Percentiles rank a stretch among this genome's conserved stretches.
phyloP scores from a whole-genome alignment of 2,888 invertebrate species.

The Criorhina ranunculi region DNA sequence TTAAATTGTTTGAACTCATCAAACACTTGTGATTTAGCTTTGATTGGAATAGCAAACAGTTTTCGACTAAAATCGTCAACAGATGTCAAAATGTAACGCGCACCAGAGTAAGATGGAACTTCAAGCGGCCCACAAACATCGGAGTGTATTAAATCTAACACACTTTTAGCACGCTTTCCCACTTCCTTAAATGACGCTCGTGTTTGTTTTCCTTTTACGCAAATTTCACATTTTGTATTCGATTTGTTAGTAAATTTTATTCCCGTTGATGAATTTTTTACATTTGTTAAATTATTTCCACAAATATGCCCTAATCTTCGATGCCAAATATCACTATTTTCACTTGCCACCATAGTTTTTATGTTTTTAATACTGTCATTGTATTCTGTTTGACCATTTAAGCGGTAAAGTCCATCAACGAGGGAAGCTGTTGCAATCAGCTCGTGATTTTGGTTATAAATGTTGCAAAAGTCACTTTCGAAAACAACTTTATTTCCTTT shows the following conservation, averaged over 20 bases:
- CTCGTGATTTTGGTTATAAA: too few relatives aligned
- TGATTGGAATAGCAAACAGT: conserved; percentile 65
- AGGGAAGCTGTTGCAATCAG: too few relatives aligned
- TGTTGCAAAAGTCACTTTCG: too few relatives aligned
- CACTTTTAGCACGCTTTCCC: conserved; percentile 15
- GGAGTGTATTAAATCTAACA: conserved; percentile 35
- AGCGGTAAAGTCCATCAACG: too few relatives aligned
- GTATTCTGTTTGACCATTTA: too few relatives aligned
- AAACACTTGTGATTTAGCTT: conserved; percentile 53
- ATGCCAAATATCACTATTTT: too few relatives aligned
- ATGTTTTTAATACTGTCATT: too few relatives aligned
- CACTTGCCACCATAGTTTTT: too few relatives aligned
- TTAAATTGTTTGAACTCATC: conserved; percentile 72
- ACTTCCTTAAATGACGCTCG: conserved; percentile 18
- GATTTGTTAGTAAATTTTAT: background rate
- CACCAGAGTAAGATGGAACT: background rate
- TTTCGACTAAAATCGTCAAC: conserved; percentile 80
- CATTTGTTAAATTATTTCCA: too few relatives aligned
- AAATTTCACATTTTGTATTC: background rate
- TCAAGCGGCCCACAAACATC: background rate
- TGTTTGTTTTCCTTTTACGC: conserved; percentile 16
- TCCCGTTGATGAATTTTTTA: too few relatives aligned
- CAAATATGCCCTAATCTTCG: too few relatives aligned
- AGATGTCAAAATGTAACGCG: background rate
- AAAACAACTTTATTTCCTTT: too few relatives aligned